A percentile compares a stretch with the other conserved stretches of the same genome.
phyloP scores from a whole-genome alignment of 2,888 invertebrate species.

The Acronicta aceris region DNA sequence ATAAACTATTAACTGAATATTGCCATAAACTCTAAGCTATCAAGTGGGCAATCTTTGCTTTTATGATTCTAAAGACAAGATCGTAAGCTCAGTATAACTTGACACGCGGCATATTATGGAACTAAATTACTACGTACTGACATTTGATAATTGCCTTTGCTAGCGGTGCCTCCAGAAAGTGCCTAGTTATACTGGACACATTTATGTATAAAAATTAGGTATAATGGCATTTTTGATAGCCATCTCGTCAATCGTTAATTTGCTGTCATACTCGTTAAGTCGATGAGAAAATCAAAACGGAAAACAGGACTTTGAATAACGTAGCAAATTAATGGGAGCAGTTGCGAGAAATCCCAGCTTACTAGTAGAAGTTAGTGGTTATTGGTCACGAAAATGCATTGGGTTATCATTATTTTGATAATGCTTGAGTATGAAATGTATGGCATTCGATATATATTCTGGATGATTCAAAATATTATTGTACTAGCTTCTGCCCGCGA shows the following conservation, averaged over 20 bases:
- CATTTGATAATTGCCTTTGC: too few species aligned
- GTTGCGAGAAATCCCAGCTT: too few species aligned
- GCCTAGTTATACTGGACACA: not conserved
- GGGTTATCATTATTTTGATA: too few species aligned
- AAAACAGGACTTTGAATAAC: too few species aligned
- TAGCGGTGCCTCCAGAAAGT: not conserved
- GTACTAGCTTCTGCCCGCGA: too few species aligned
- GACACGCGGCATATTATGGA: not conserved
- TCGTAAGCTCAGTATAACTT: not conserved
- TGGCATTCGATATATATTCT: too few species aligned
- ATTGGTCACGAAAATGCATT: too few species aligned
- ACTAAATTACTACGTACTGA: not conserved
- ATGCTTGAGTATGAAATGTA: too few species aligned
- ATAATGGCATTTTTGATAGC: not conserved
- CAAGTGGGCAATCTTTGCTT: conserved; percentile 34
- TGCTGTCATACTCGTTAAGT: not conserved
- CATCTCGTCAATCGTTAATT: conserved; percentile 1
- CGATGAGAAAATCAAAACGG: too few species aligned
- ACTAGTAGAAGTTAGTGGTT: too few species aligned
- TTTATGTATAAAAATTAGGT: not conserved
- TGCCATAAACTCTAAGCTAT: conserved; percentile 40
- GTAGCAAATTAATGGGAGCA: not conserved
- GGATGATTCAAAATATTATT: too few species aligned
- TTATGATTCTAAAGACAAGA: conserved; percentile 20
- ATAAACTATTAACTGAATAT: conserved; percentile 47